phyloP scores from a whole-genome alignment of 2,113 vertebrate species.

The Mobula hypostoma region DNA sequence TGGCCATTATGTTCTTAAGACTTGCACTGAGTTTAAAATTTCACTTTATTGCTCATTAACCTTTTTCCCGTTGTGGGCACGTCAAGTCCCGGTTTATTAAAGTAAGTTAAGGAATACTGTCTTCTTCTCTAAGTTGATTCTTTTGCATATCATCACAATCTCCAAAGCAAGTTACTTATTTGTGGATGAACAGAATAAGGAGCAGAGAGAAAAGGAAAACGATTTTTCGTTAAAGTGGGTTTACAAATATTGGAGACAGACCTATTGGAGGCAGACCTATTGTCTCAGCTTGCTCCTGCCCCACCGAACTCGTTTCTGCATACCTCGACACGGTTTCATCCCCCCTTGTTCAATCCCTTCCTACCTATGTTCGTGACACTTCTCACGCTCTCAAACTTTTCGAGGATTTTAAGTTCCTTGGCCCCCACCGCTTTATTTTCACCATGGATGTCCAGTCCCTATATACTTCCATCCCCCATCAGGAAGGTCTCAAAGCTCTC shows the following conservation, averaged over 20 bases:
- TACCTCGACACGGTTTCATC: no score
- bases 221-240: background rate
- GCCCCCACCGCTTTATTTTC: no score
- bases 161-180: background rate
- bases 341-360: no score
- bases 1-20: background rate
- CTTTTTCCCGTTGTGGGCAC: background rate
- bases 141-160: background rate
- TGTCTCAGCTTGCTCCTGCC: no score
- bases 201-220: background rate
- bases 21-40: background rate
- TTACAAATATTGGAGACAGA: background rate
- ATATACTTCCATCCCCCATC: no score
- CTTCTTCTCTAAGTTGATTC: background rate
- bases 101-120: background rate
- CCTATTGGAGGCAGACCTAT: no score
- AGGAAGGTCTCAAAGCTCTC: no score
- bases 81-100: background rate
- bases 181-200: background rate
- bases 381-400: no score
- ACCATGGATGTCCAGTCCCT: no score
- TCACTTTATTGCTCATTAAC: background rate
- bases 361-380: no score
- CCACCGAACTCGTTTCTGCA: no score
- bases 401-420: no score